Conservation (phyloP, 2,797 vertebrate genomes). For the Rhynchotus rufescens region DNA sequence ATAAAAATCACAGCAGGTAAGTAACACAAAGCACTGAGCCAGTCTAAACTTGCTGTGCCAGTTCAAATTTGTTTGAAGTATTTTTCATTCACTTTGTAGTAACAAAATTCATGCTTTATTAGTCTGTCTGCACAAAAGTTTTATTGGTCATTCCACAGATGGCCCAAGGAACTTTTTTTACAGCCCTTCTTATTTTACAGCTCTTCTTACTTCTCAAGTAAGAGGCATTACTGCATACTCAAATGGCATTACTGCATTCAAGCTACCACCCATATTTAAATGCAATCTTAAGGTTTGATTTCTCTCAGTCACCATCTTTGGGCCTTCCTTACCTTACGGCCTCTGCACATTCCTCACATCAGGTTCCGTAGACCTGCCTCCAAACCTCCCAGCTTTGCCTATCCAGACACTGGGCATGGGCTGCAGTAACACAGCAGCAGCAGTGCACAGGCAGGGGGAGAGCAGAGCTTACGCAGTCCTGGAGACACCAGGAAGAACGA, state of each 20-base stretch:
- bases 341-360: neutral
- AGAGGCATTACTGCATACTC: neutral
- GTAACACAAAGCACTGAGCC: constrained; percentile 21
- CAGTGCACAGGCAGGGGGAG: rapidly evolving
- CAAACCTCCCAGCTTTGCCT: neutral
- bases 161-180: neutral
- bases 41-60: constrained; percentile 27
- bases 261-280: neutral
- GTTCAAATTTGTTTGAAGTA: constrained; percentile 50
- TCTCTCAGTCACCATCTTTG: neutral
- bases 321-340: neutral
- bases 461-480: rapidly evolving
- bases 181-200: neutral
- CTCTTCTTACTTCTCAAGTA: neutral
- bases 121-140: neutral
- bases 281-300: neutral
- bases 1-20: constrained; percentile 10
- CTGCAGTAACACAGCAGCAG: rapidly evolving
- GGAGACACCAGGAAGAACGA: rapidly evolving
- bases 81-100: constrained; percentile 33
- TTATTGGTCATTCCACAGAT: neutral
- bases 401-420: neutral
- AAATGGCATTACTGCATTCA: neutral
- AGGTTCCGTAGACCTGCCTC: neutral
- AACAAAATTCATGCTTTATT: neutral